A percentile compares a stretch with the other conserved stretches of the same genome.
phyloP scores from a whole-genome alignment of 2,113 vertebrate genomes.

The Oncorhynchus mykiss region DNA sequence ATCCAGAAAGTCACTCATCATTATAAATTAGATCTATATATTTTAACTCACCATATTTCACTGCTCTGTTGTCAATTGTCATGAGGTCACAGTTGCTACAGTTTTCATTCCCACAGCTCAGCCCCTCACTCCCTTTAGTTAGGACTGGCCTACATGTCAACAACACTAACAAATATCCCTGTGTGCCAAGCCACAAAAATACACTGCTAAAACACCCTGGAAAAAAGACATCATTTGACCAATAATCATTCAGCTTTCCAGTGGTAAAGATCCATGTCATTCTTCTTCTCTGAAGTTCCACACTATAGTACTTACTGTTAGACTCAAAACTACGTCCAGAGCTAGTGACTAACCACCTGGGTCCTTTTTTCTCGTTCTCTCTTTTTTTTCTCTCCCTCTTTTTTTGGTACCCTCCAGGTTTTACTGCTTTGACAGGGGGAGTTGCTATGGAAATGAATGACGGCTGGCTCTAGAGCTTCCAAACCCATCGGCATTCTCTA shows the following conservation, averaged over 20 bases:
- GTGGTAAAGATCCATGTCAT: slow-evolving; percentile 6
- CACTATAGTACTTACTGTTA: slow-evolving; percentile 18
- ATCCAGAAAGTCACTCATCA: not conserved
- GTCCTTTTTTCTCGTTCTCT: not conserved
- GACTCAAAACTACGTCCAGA: slow-evolving; percentile 10
- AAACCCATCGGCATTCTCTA: slow-evolving; percentile 32
- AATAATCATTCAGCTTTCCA: slow-evolving; percentile 19
- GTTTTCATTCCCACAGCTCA: slow-evolving; percentile 8
- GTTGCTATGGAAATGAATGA: slow-evolving; percentile 29
- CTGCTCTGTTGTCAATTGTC: not conserved
- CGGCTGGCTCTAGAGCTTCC: slow-evolving; percentile 35
- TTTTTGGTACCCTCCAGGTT: too few species aligned
- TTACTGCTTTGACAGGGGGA: not conserved
- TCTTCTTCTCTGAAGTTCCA: slow-evolving; percentile 34
- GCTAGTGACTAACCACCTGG: not conserved
- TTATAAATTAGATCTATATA: not conserved
- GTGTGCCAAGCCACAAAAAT: slow-evolving; percentile 1
- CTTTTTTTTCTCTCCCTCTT: too few species aligned
- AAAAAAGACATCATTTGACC: slow-evolving; percentile 22
- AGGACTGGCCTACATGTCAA: slow-evolving; percentile 9
- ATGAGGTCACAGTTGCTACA: not conserved
- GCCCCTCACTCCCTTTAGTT: not conserved
- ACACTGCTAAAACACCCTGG: slow-evolving; percentile 20
- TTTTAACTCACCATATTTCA: slow-evolving; percentile 42
- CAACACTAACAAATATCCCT: not conserved